Evolutionary conservation across 2,113 vertebrate species (phyloP).

Genomic region (Ammospiza caudacuta): DNA sequence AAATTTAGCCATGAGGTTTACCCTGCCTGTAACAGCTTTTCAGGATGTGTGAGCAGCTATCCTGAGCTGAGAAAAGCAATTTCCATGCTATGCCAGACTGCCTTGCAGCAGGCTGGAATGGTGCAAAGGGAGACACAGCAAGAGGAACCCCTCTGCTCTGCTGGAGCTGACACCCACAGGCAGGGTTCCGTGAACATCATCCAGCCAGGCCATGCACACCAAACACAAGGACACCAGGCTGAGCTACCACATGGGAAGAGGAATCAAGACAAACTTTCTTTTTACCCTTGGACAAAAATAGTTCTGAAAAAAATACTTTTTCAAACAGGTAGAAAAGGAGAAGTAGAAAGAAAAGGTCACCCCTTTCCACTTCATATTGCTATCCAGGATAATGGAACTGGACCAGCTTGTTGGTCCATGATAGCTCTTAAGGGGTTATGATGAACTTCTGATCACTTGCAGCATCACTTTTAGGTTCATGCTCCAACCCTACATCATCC

Average conservation of each 20-base stretch:
- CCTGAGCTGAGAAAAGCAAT: neutral
- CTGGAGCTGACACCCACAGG: rapidly evolving
- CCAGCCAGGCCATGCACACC: neutral
- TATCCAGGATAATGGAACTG: neutral
- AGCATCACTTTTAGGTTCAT: neutral
- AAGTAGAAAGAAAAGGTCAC: neutral
- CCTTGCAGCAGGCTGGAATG: neutral
- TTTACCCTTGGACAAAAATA: neutral
- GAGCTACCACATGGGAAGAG: neutral
- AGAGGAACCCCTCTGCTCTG: neutral
- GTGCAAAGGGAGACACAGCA: neutral
- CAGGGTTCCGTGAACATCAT: neutral
- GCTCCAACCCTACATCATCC: neutral
- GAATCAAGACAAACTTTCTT: neutral
- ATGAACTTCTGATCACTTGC: neutral
- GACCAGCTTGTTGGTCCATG: neutral
- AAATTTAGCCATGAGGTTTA: neutral
- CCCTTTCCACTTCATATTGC: neutral
- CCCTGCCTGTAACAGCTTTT: neutral
- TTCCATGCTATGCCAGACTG: neutral
- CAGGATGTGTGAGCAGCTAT: neutral
- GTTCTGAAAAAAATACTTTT: neutral
- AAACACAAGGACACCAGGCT: neutral
- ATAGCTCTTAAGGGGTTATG: neutral
- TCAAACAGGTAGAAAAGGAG: neutral